phyloP scores from a whole-genome alignment of 2,113 vertebrate species.

The Gadus macrocephalus region DNA sequence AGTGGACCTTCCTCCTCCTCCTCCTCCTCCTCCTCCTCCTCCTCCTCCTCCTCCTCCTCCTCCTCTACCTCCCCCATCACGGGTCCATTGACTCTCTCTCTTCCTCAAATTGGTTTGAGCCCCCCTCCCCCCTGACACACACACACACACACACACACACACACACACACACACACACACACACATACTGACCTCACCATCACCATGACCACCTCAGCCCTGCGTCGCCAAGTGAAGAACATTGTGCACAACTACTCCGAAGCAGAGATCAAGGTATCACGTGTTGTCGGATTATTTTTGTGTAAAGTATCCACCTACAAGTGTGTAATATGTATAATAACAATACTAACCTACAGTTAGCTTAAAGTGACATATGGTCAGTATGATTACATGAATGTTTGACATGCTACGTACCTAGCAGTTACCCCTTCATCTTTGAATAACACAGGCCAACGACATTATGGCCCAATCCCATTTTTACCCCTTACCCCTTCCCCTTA shows the following conservation, averaged over 20 bases:
- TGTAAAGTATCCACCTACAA: background rate
- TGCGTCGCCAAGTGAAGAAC: conserved; percentile 96
- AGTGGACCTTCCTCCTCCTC: background rate
- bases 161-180: conserved; percentile 10
- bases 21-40: background rate
- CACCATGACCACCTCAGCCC: conserved; percentile 90
- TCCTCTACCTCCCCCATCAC: conserved; percentile 6
- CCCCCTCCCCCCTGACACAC: background rate
- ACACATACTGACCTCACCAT: conserved; percentile 37
- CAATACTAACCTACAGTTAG: too few relatives aligned
- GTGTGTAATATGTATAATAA: too few relatives aligned
- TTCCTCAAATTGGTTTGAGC: conserved; percentile 6
- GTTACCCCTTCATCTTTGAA: too few relatives aligned
- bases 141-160: too few relatives aligned
- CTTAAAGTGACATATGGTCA: too few relatives aligned
- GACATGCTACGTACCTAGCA: too few relatives aligned
- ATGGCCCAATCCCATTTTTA: too few relatives aligned
- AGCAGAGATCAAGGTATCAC: conserved; percentile 88
- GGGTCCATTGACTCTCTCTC: conserved; percentile 9
- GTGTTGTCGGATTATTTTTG: background rate
- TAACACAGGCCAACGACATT: too few relatives aligned
- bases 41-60: background rate
- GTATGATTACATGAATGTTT: too few relatives aligned
- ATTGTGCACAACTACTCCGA: conserved; percentile 97
- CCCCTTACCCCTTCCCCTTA: too few relatives aligned